Evolutionary conservation across 2,888 invertebrate genomes (phyloP).

Genomic region (Eremobia ochroleuca): DNA sequence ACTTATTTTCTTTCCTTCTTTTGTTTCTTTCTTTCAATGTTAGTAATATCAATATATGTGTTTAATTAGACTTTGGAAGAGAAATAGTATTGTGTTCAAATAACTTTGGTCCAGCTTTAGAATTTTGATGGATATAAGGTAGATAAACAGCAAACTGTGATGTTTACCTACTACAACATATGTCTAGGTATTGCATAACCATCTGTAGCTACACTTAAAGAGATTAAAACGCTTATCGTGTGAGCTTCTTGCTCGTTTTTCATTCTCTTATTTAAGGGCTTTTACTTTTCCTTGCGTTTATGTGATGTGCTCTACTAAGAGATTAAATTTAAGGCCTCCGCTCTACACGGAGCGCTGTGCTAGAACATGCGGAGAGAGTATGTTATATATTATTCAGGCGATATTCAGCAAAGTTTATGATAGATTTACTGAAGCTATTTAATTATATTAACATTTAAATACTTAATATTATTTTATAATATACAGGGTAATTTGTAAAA

Average conservation of each 20-base stretch:
- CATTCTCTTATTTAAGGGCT: conserved; percentile 85
- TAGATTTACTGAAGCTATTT: conserved; percentile 2
- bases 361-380: conserved; percentile 14
- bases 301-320: conserved; percentile 81
- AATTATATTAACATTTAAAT: background rate
- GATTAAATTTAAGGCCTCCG: conserved; percentile 81
- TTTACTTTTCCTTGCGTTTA: conserved; percentile 85
- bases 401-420: conserved; percentile 32
- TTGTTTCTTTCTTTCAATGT: background rate
- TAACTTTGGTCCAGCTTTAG: background rate
- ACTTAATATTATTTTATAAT: background rate
- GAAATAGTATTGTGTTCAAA: background rate
- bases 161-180: conserved; percentile 11
- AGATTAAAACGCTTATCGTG: conserved; percentile 89
- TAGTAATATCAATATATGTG: background rate
- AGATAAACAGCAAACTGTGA: conserved; percentile 18
- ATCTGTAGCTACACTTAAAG: conserved; percentile 83
- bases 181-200: conserved; percentile 40
- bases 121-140: background rate
- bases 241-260: conserved; percentile 86
- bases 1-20: background rate
- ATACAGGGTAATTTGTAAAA: no score
- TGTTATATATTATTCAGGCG: conserved; percentile 49
- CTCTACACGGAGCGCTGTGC: conserved; percentile 59
- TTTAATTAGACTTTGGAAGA: background rate